Evolutionary conservation across 1,140 invertebrate species (phyloP), one percentile per base, ranked within the genome.

Genomic region (Steinernema khuongi): DNA sequence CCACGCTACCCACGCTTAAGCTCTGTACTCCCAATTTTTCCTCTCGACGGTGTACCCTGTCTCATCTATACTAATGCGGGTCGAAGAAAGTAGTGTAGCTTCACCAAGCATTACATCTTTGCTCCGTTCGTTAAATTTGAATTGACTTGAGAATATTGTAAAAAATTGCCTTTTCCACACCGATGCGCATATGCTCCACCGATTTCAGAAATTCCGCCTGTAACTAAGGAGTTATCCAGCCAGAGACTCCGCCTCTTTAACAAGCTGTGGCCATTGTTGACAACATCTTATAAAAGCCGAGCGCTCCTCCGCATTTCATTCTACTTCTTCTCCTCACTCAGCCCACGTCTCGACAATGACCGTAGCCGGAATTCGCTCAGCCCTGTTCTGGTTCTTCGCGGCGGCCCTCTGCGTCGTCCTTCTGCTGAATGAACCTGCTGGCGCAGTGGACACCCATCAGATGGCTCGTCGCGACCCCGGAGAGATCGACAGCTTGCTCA

Each of bases 391-490:
- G 50, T 60, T 60, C 50, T 7, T 22, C 50, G 22, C 50, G 50
- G 4, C 26, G 50, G 4, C 26, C 22, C 2, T 60, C 50, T 11
- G 50, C 11, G 14, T 60, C 26, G 11, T 60, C 14, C 7, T 60
- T 14, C 50, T 60, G 11, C 11, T 60, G 7, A 26, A 11, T 22
- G 7, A 26, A 22, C 50, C 50, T 11, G 50, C 50, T n/a, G 26
- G 26, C 50, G 50, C 50, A 2, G 26, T 60, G 14, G 14, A 14
- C 50, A 7, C 11, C 14, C 50, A 60, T 26, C 50, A 60, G 50
- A 60, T 60, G 50, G 50, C 50, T 11, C 50, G 50, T 60, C 50
- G 50, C 50, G 50, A 60, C 19, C 50, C 50, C 50, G 50, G 50
- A 11, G 50, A 60, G 22, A 17, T 60, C 50, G 50, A 60, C 50